phyloP scores from a whole-genome alignment of 2,797 vertebrate genomes.

The Xyrichtys novacula region DNA sequence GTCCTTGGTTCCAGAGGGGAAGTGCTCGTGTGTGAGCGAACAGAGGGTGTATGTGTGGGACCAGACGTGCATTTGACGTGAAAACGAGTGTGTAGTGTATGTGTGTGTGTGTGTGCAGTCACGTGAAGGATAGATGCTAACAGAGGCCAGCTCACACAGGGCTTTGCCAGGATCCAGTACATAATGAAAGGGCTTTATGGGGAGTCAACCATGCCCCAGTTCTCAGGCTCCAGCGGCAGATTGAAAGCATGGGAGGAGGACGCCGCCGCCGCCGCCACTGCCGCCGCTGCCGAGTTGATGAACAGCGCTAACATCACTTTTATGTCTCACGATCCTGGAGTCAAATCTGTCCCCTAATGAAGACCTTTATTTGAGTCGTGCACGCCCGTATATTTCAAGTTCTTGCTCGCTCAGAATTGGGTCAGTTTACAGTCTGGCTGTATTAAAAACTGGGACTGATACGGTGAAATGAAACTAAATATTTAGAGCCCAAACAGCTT shows the following conservation, averaged over 20 bases:
- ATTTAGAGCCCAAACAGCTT: no score
- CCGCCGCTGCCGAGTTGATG: conserved; percentile 23
- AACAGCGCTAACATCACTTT: conserved; percentile 17
- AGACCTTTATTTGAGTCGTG: not conserved
- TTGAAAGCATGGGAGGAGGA: conserved; percentile 43
- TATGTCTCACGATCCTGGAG: not conserved
- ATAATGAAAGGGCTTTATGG: conserved; percentile 73
- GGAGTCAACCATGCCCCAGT: conserved; percentile 71
- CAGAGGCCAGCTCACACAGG: conserved; percentile 60
- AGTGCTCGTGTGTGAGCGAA: not conserved
- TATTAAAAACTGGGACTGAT: not conserved
- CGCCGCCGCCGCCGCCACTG: no score
- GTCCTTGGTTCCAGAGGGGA: conserved; percentile 60
- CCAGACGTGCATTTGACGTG: conserved; percentile 1
- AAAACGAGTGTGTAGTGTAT: not conserved
- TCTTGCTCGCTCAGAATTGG: not conserved
- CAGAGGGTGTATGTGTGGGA: conserved; percentile 8
- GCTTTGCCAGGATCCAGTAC: conserved; percentile 70
- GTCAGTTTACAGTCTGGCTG: not conserved
- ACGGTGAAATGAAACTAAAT: no score
- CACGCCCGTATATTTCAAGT: not conserved
- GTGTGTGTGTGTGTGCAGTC: conserved; percentile 44
- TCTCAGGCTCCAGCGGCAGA: conserved; percentile 67
- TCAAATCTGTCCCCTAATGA: not conserved
- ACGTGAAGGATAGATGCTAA: conserved; percentile 61